These are phyloP conservation scores for Lamellibrachia luymesi DNA, from an alignment of 1,140 invertebrate species.

Conservation along the genomic window DNA sequence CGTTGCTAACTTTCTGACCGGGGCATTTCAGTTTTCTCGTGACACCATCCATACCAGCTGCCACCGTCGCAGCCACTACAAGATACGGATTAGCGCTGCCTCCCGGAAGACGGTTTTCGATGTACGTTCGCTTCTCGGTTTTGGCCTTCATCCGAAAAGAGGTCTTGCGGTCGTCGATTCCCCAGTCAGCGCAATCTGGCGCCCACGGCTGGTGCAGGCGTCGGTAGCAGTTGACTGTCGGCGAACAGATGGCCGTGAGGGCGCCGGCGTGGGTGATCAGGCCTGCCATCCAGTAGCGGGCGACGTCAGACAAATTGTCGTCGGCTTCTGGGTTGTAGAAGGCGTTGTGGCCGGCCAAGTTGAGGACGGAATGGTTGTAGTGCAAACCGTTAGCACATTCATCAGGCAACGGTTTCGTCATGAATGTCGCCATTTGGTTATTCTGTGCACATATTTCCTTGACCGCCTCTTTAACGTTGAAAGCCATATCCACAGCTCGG, in stretches of 20 bases:
- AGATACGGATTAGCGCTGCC: slow-evolving; percentile 27
- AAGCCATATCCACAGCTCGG: slow-evolving; percentile 19
- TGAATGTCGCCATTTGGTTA: slow-evolving; percentile 26
- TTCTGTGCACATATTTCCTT: slow-evolving; percentile 26
- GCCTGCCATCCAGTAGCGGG: slow-evolving; percentile 30
- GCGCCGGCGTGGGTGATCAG: slow-evolving; percentile 27
- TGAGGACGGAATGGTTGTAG: slow-evolving; percentile 32
- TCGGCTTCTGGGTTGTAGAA: slow-evolving; percentile 23
- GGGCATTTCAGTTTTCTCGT: slow-evolving; percentile 16
- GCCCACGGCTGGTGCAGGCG: slow-evolving; percentile 19
- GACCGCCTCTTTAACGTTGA: slow-evolving; percentile 24
- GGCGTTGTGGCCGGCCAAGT: slow-evolving; percentile 18
- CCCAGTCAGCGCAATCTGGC: slow-evolving; percentile 26
- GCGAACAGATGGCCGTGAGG: slow-evolving; percentile 25
- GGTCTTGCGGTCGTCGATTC: slow-evolving; percentile 23
- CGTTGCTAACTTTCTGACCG: background rate
- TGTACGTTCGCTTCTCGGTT: slow-evolving; percentile 11
- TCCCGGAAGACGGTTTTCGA: slow-evolving; percentile 28
- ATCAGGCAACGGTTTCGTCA: slow-evolving; percentile 25
- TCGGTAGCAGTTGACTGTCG: slow-evolving; percentile 32
- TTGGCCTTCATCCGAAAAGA: slow-evolving; percentile 28
- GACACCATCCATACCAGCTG: slow-evolving; percentile 33
- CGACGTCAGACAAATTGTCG: slow-evolving; percentile 26
- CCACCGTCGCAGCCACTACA: slow-evolving; percentile 29
- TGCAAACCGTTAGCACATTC: slow-evolving; percentile 20